Conservation (phyloP, 2,888 invertebrate genomes). For the Netelia melanura region DNA sequence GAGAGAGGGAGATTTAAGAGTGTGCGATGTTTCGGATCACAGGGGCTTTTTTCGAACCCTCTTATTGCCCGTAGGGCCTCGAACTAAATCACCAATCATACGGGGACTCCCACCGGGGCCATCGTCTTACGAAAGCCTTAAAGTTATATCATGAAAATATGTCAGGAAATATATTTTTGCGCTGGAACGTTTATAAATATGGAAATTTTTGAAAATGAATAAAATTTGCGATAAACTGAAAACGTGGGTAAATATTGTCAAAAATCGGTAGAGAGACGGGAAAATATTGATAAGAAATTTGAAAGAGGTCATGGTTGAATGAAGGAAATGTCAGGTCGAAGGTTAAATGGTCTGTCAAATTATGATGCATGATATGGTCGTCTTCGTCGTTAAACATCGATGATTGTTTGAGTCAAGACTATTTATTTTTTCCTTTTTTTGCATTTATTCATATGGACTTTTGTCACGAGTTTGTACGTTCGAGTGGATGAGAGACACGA, state of each 20-base stretch:
- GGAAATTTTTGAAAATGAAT: neutral
- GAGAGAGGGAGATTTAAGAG: neutral
- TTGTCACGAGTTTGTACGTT: no score
- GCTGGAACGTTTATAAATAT: neutral
- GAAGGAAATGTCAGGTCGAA: no score
- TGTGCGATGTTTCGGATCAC: conserved; percentile 29
- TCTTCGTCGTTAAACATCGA: no score
- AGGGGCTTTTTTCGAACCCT: conserved; percentile 39
- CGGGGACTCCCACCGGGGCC: conserved; percentile 17
- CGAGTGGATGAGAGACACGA: no score
- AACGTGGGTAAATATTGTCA: no score
- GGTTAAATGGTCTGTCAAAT: no score
- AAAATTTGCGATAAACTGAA: no score
- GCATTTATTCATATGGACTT: no score
- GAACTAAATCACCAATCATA: conserved; percentile 52
- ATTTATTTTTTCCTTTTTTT: no score
- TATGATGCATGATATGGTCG: no score
- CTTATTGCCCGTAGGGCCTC: conserved; percentile 45
- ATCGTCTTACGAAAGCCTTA: conserved; percentile 13
- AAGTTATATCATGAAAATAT: neutral
- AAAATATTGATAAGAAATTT: neutral
- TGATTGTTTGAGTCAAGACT: no score
- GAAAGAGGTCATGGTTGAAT: no score
- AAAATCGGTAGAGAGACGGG: neutral
- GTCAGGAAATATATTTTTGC: neutral